Evolutionary conservation across 2,797 vertebrate species (phyloP), one percentile per base, ranked within the genome.

Genomic region (Sebastes nivosus): DNA sequence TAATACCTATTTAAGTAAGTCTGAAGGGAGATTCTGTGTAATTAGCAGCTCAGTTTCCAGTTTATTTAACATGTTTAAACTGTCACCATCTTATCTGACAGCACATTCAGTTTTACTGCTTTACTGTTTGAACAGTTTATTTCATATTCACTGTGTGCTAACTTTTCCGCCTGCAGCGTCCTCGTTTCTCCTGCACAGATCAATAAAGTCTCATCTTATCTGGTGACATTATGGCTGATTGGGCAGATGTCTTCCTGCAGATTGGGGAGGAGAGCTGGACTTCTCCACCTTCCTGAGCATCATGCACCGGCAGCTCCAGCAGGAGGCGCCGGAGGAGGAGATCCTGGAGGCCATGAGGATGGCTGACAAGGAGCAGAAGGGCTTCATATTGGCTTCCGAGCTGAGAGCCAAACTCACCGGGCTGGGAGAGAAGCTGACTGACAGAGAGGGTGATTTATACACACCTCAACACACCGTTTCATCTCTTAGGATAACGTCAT

Each of bases 261-360:
- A 94, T 9, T 88, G 69, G 59, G 88, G 76, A 0, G 94, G 95
- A 0, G 96, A 97, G 70, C 63, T 98, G 89, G 97, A 98, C 78
- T 98, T 98, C 93, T 98, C 97, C 81, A 97, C 95, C 1, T 97
- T 98, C 90, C 95, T 98, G 81, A 95, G 90, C 42, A 92, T 97
- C 20, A 97, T 98, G 95, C 95, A 98, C 89, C 82, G 79, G 8
- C 97, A 98, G 87, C 94, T 89, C 64, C 96, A 96, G 89, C 96
- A 97, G 88, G 97, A 97, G 91, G 96, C 96, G 27, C 97, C 97
- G 0, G 80, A 93, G 85, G 88, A 67, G 22, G 97, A 98, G 92
- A 97, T 98, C 89, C 94, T 97, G 65, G 84, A 93, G 1, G 97
- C 97, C 36, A 80, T 97, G 95, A 64, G 90, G 85, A 97, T 96